Percentiles rank a stretch among this genome's conserved stretches.
Conservation (phyloP, 2,797 vertebrate genomes). For the Platyrinchus mystaceus region DNA sequence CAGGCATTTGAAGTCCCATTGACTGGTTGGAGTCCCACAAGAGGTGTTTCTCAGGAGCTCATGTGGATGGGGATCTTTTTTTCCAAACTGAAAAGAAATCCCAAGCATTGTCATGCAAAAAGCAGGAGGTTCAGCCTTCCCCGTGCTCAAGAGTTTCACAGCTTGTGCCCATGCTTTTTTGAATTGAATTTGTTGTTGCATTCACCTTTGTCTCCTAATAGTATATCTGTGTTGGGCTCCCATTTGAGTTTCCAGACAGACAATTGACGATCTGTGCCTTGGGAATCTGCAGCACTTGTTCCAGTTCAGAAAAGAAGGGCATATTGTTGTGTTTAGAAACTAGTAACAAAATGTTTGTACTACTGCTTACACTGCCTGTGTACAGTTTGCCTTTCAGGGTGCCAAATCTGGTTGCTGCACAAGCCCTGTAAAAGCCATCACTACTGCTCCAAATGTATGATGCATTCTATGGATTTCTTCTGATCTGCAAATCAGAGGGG, state of each 20-base stretch:
- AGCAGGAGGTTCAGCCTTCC: neutral
- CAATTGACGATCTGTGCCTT: constrained; percentile 20
- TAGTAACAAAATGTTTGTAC: neutral
- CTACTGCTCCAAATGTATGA: neutral
- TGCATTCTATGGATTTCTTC: neutral
- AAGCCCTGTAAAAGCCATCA: neutral
- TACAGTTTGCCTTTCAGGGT: neutral
- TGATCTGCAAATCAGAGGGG: neutral
- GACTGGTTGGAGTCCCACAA: neutral
- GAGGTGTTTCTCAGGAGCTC: neutral
- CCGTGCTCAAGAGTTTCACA: neutral
- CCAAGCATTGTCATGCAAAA: neutral
- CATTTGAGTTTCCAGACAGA: constrained; percentile 23
- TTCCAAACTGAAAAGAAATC: neutral
- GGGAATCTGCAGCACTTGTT: constrained; percentile 10
- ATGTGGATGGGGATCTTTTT: neutral
- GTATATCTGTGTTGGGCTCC: neutral
- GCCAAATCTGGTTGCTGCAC: neutral
- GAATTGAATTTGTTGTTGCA: neutral
- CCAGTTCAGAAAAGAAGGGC: constrained; percentile 40
- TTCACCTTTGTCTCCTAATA: neutral
- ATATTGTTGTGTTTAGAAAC: neutral
- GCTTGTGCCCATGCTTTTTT: neutral
- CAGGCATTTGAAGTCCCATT: neutral
- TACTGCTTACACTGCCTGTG: neutral